Base-by-base conservation (phyloP, 2,113 vertebrate species). In the Stigmatopora nigra region DNA sequence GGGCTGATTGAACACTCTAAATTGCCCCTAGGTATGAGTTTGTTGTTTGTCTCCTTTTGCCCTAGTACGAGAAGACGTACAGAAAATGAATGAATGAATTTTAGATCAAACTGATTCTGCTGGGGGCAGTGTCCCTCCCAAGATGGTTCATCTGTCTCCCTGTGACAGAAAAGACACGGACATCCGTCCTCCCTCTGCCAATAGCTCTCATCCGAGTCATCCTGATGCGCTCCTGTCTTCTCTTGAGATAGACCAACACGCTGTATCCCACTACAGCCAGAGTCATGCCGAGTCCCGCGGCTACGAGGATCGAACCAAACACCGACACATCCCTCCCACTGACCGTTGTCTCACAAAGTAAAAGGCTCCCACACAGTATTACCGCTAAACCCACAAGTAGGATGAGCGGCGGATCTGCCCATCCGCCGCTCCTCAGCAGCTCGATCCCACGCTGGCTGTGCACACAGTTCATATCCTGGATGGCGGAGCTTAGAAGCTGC, bases 381-480 rank as follows among this genome's bases (percentile, higher is more conserved):
- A 97, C 88, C 1, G 93, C 91, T 56, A 94, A 72, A 11, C 93
- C 92, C 0, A 94, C 92, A 15, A 92, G 84, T 44, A 96, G 80
- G 57, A 97, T 90, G 56, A 98, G 84, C 0, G 91, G 76, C 0
- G 91, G 91, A 61, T 99, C 96, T 0, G 90, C 91, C 9, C 90
- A 86, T 1, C 97, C 97, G 0, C 96, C 97, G 0, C 95, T 99
- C 84, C 92, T 95, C 68, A 99, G 88, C 72, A 93, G 90, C 57
- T 93, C 90, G 0, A 99, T 95, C 7, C 92, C 92, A 0, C 89
- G 90, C 36, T 92, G 85, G 73, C 91, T 95, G 69, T 72, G 92
- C 53, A 99, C 82, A 19, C 97, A 99, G 79, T 97, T 96, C 95
- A 98, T 99, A 88, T 99, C 97, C 89, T 99, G 97, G 76, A 99